A percentile compares a stretch with the other conserved stretches of the same genome.
Evolutionary conservation across 2,797 vertebrate species (phyloP).

Genomic region (Lemur catta): DNA sequence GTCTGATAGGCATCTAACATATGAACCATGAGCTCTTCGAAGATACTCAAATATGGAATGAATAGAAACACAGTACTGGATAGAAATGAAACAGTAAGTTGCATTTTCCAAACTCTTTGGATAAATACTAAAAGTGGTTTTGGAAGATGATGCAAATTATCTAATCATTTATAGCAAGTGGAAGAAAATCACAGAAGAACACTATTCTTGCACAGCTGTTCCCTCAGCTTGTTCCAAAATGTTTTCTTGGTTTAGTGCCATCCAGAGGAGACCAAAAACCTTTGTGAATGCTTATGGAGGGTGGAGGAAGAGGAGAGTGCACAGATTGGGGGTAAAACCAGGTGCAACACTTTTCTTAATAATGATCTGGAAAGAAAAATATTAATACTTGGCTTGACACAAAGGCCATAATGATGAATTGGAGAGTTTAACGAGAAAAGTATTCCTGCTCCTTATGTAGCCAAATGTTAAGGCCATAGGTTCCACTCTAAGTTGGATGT

Average conservation of each 20-base stretch:
- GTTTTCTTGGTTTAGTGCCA: not conserved
- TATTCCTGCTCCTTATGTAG: conserved; percentile 29
- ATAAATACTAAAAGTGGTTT: conserved; percentile 37
- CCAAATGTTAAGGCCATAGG: not conserved
- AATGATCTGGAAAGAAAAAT: not conserved
- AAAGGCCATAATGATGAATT: not conserved
- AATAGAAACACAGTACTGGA: not conserved
- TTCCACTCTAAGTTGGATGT: conserved; percentile 26
- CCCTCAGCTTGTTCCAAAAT: not conserved
- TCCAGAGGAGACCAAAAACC: not conserved
- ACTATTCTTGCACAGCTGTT: not conserved
- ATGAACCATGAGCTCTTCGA: not conserved
- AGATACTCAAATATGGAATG: not conserved
- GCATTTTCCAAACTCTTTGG: not conserved
- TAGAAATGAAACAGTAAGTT: not conserved
- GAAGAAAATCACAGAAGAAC: not conserved
- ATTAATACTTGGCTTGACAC: not conserved
- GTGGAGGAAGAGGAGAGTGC: not conserved
- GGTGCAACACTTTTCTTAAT: not conserved
- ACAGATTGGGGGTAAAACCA: not conserved
- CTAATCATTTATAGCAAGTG: not conserved
- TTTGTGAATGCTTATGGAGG: not conserved
- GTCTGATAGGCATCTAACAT: not conserved
- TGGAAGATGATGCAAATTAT: not conserved
- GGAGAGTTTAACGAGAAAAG: not conserved